Conservation (phyloP, 2,797 vertebrate species). For the Enteromius afrohamiltoni region DNA sequence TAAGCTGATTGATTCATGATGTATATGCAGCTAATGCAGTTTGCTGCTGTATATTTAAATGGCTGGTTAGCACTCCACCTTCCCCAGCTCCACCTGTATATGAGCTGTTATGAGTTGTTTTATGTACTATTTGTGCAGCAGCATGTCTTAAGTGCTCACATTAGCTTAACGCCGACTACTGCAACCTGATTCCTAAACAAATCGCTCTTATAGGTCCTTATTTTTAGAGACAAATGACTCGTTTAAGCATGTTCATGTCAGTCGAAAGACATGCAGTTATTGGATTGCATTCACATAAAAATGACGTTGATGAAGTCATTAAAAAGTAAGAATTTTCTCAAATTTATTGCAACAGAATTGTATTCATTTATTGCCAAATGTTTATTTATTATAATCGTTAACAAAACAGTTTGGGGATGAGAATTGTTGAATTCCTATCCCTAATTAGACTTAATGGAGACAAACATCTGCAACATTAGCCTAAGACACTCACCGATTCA, state of each 20-base stretch:
- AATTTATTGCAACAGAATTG: not conserved
- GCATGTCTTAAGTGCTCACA: too few relatives aligned
- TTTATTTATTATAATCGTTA: not conserved
- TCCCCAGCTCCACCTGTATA: too few relatives aligned
- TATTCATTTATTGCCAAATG: not conserved
- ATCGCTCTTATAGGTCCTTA: not conserved
- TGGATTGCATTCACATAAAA: not conserved
- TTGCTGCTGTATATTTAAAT: too few relatives aligned
- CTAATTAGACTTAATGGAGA: slow-evolving; percentile 19
- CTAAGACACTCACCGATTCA: slow-evolving; percentile 1
- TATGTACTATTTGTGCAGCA: too few relatives aligned
- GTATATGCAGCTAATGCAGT: not conserved
- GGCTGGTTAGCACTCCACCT: too few relatives aligned
- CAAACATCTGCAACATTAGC: slow-evolving; percentile 23
- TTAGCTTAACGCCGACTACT: not conserved
- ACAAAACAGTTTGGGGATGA: not conserved
- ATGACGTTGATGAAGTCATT: not conserved
- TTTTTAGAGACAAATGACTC: not conserved
- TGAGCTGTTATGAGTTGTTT: too few relatives aligned
- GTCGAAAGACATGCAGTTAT: not conserved
- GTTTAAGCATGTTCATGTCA: not conserved
- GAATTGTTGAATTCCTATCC: not conserved
- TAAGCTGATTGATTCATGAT: not conserved
- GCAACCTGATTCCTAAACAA: not conserved
- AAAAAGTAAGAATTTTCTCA: not conserved